Evolutionary conservation across 1,140 invertebrate species (phyloP).

Genomic region (Paramacrobiotus metropolitanus): DNA sequence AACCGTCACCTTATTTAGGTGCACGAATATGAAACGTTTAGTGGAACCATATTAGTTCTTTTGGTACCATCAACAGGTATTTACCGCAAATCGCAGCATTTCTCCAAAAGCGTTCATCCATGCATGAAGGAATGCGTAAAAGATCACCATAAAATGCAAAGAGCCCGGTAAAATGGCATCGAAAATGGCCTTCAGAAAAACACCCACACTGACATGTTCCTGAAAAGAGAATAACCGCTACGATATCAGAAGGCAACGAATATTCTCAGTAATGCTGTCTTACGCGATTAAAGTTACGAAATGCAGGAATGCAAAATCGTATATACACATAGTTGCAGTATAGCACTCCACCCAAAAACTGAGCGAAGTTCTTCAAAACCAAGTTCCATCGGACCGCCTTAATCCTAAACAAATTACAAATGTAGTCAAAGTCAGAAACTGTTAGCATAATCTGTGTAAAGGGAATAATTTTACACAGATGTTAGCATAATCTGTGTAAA

Average conservation of each 20-base stretch:
- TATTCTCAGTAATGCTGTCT: no score
- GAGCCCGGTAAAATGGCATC: slow-evolving; percentile 45
- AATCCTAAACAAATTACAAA: slow-evolving; percentile 28
- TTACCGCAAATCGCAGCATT: slow-evolving; percentile 50
- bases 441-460: not conserved
- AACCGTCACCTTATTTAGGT: no score
- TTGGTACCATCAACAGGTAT: no score
- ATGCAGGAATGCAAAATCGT: slow-evolving; percentile 42
- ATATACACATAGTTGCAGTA: slow-evolving; percentile 53
- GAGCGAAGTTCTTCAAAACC: slow-evolving; percentile 40
- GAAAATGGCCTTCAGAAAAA: slow-evolving; percentile 38
- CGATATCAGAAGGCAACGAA: no score
- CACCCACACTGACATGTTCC: slow-evolving; percentile 31
- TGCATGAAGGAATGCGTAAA: slow-evolving; percentile 60
- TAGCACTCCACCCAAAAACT: slow-evolving; percentile 48
- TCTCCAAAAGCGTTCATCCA: slow-evolving; percentile 73
- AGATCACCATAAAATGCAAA: slow-evolving; percentile 43
- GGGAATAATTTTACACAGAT: no score
- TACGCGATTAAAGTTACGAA: slow-evolving; percentile 34
- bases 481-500: not conserved
- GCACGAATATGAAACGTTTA: no score
- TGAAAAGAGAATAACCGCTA: no score
- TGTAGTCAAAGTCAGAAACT: not conserved
- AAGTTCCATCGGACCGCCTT: slow-evolving; percentile 43
- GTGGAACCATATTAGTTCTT: no score